Percentiles rank a stretch among this genome's conserved stretches.
phyloP scores from a whole-genome alignment of 2,797 vertebrate genomes.

The Cetoscarus ocellatus region DNA sequence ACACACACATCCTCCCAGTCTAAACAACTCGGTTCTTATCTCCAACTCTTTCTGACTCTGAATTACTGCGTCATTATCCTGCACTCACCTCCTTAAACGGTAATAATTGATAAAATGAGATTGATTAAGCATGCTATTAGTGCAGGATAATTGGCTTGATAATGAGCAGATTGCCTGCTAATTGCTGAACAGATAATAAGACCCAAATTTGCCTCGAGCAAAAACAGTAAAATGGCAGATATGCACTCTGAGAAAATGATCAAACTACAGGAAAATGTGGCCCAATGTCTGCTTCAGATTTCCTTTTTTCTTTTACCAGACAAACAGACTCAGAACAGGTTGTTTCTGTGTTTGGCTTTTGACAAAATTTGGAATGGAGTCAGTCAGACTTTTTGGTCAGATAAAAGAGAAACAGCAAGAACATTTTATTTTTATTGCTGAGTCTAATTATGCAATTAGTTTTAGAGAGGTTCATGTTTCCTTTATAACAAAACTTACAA shows the following conservation, averaged over 20 bases:
- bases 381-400: neutral
- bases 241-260: slow-evolving; percentile 32
- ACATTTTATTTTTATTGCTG: no score
- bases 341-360: neutral
- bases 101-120: slow-evolving; percentile 82
- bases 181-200: slow-evolving; percentile 77
- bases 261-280: slow-evolving; percentile 7
- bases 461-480: neutral
- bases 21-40: slow-evolving; percentile 74
- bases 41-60: slow-evolving; percentile 65
- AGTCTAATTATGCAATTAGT: neutral
- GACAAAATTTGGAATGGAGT: neutral
- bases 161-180: slow-evolving; percentile 80
- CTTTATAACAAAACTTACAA: neutral
- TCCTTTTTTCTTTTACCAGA: neutral
- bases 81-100: slow-evolving; percentile 73
- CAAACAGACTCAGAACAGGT: neutral
- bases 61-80: slow-evolving; percentile 67
- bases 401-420: neutral
- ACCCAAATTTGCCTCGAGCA: slow-evolving; percentile 56
- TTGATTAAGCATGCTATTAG: slow-evolving; percentile 83
- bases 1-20: slow-evolving; percentile 43
- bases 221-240: slow-evolving; percentile 52
- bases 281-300: slow-evolving; percentile 28
- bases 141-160: slow-evolving; percentile 77